These are phyloP conservation scores for Chaunax sp. DNA, from an alignment of 2,797 vertebrate species.

Conservation along the genomic window DNA sequence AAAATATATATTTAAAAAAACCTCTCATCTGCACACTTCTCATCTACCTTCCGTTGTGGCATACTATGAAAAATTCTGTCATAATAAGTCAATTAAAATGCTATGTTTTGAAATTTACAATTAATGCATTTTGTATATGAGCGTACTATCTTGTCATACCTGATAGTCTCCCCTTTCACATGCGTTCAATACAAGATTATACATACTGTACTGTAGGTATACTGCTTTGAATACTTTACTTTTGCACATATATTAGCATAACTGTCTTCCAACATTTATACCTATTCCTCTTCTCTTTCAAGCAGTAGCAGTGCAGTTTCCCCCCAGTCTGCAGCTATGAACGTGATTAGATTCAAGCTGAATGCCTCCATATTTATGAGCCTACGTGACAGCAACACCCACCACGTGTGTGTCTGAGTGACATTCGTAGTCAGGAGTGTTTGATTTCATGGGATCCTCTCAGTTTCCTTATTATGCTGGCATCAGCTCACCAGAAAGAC, in stretches of 20 bases:
- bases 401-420: conserved; percentile 40
- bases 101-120: neutral
- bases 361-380: conserved; percentile 65
- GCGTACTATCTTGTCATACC: neutral
- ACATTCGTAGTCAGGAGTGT: conserved; percentile 43
- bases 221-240: neutral
- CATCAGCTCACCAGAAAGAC: conserved; percentile 31
- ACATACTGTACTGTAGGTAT: neutral
- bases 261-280: neutral
- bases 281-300: conserved; percentile 5
- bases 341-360: conserved; percentile 59
- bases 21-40: no score
- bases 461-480: conserved; percentile 22
- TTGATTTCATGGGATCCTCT: conserved; percentile 37
- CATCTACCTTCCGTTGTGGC: no score
- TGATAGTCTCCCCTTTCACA: neutral
- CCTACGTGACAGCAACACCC: conserved; percentile 37
- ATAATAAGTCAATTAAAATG: no score
- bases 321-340: conserved; percentile 32
- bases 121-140: neutral
- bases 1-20: neutral
- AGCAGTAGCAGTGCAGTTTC: conserved; percentile 19
- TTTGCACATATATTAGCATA: neutral
- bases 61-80: no score
- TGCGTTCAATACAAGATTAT: neutral